A percentile compares a stretch with the other conserved stretches of the same genome.
These are phyloP conservation scores for Rhopalosiphum nymphaeae DNA, from an alignment of 2,888 invertebrate species.

Conservation along the genomic window DNA sequence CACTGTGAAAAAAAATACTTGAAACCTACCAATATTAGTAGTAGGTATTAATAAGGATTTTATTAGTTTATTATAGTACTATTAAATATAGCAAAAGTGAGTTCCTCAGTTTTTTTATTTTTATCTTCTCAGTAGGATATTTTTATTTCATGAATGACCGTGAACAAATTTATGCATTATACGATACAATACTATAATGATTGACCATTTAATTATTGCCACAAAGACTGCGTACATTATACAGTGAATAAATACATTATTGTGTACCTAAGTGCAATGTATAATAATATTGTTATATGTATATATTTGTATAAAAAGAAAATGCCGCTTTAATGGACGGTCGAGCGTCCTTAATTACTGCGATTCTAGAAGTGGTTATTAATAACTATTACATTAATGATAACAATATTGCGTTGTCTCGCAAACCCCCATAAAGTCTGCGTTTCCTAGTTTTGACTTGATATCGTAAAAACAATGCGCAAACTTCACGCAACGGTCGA, in stretches of 20 bases:
- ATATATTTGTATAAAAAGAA: background rate
- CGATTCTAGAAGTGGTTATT: background rate
- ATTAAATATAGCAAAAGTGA: no score
- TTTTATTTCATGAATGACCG: background rate
- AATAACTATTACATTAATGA: background rate
- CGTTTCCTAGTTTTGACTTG: conserved; percentile 17
- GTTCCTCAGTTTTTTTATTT: no score
- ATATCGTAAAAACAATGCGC: conserved; percentile 33
- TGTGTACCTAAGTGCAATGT: background rate
- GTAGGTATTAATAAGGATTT: no score
- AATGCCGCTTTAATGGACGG: background rate
- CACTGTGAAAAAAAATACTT: no score
- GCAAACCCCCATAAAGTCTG: background rate
- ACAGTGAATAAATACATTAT: background rate
- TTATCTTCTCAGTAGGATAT: background rate
- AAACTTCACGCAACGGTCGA: background rate
- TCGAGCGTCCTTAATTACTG: background rate
- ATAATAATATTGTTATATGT: background rate
- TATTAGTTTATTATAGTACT: no score
- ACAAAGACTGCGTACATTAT: background rate
- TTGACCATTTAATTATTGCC: background rate
- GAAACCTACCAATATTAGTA: no score
- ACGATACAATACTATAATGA: background rate
- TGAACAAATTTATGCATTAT: background rate
- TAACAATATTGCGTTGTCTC: background rate